Evolutionary conservation across 2,113 vertebrate species (phyloP).

Genomic region (Corvus hawaiiensis): DNA sequence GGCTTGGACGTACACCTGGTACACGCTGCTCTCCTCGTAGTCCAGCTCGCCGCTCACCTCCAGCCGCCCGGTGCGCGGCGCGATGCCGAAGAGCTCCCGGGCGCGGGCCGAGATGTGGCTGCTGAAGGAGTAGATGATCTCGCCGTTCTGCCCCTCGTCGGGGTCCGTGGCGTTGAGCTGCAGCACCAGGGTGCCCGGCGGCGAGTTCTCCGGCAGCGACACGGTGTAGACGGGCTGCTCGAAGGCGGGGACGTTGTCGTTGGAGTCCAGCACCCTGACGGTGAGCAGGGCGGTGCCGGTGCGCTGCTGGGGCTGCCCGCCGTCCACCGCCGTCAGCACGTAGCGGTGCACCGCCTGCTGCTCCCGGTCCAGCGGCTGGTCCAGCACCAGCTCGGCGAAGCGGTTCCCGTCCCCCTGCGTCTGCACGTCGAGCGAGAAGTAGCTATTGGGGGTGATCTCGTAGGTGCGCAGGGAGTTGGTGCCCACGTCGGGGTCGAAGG

Average conservation of each 20-base stretch:
- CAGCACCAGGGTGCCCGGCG: conserved; percentile 88
- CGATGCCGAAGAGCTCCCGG: conserved; percentile 89
- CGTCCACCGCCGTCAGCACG: conserved; percentile 95
- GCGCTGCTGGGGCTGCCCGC: conserved; percentile 85
- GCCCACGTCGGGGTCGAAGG: conserved; percentile 95
- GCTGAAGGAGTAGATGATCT: conserved; percentile 93
- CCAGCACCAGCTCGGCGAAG: conserved; percentile 93
- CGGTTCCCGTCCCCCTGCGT: conserved; percentile 93
- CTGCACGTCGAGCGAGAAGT: conserved; percentile 95
- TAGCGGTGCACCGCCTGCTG: conserved; percentile 94
- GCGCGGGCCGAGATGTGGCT: conserved; percentile 90
- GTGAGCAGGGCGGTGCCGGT: conserved; percentile 95
- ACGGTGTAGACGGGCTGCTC: conserved; percentile 93
- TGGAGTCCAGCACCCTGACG: conserved; percentile 92
- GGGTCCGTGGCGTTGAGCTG: conserved; percentile 94
- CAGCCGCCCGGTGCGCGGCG: conserved; percentile 86
- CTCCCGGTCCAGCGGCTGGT: conserved; percentile 92
- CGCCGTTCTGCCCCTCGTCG: conserved; percentile 93
- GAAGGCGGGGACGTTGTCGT: conserved; percentile 95
- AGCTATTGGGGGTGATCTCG: conserved; percentile 93
- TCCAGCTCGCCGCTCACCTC: conserved; percentile 93
- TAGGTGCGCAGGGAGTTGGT: conserved; percentile 95
- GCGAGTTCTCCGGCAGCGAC: conserved; percentile 88
- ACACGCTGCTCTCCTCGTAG: conserved; percentile 89
- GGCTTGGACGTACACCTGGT: conserved; percentile 95